phyloP scores from a whole-genome alignment of 2,888 invertebrate genomes.

The Drosophila paracracens region DNA sequence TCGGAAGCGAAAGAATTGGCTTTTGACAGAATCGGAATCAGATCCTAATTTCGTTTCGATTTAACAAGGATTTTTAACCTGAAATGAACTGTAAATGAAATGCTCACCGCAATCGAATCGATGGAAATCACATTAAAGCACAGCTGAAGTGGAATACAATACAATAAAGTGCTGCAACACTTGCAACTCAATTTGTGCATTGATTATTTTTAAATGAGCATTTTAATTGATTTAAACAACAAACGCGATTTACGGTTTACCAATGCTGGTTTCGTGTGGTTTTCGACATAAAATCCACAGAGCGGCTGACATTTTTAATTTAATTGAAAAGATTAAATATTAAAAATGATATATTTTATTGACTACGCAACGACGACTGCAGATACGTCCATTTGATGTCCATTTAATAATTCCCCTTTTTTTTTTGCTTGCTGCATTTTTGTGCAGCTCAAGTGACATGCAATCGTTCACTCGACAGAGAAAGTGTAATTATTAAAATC shows the following conservation, averaged over 20 bases:
- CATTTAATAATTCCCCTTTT: slow-evolving; percentile 18
- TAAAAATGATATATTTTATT: slow-evolving; percentile 76
- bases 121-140: not conserved
- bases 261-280: slow-evolving; percentile 34
- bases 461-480: slow-evolving; percentile 17
- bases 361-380: slow-evolving; percentile 36
- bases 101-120: not conserved
- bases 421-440: slow-evolving; percentile 8
- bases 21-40: not conserved
- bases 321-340: slow-evolving; percentile 79
- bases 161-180: slow-evolving; percentile 12
- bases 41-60: not conserved
- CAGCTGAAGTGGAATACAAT: slow-evolving; percentile 22
- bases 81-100: not conserved
- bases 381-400: slow-evolving; percentile 36
- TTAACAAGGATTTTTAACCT: not conserved
- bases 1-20: not conserved
- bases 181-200: slow-evolving; percentile 63
- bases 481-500: not conserved
- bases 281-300: slow-evolving; percentile 32
- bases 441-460: slow-evolving; percentile 24
- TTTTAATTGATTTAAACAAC: slow-evolving; percentile 74
- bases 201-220: slow-evolving; percentile 67
- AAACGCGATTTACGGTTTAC: slow-evolving; percentile 59
- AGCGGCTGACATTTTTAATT: slow-evolving; percentile 49